Evolutionary conservation across 1,140 invertebrate genomes (phyloP).

Genomic region (Drosophila pandora): DNA sequence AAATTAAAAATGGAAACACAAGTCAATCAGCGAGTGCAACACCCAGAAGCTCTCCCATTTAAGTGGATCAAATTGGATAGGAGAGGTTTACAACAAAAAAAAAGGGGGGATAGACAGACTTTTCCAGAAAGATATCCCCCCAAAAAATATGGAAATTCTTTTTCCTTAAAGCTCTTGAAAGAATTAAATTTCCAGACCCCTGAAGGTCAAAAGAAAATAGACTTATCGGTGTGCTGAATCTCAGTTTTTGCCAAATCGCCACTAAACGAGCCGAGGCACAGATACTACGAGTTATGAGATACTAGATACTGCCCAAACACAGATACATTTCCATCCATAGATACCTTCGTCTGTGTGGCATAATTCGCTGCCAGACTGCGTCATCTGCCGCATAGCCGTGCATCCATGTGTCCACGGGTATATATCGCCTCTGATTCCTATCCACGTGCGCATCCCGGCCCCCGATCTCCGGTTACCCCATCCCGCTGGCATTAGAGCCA

Average conservation of each 20-base stretch:
- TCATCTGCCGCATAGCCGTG: slow-evolving; percentile 7
- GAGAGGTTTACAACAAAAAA: background rate
- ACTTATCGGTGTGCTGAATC: slow-evolving; percentile 65
- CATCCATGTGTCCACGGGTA: slow-evolving; percentile 18
- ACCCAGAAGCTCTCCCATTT: slow-evolving; percentile 25
- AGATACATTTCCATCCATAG: slow-evolving; percentile 5
- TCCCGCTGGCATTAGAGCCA: slow-evolving; percentile 76
- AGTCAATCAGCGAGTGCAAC: slow-evolving; percentile 53
- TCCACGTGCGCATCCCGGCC: slow-evolving; percentile 63
- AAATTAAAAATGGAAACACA: slow-evolving; percentile 55
- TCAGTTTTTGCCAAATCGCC: slow-evolving; percentile 51
- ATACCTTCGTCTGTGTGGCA: slow-evolving; percentile 20
- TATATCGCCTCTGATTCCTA: slow-evolving; percentile 22
- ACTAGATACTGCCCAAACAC: slow-evolving; percentile 12
- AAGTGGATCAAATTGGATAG: background rate
- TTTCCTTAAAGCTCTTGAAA: background rate
- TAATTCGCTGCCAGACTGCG: slow-evolving; percentile 39
- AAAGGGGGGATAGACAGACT: background rate
- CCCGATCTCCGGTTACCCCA: slow-evolving; percentile 34
- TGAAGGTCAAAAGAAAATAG: slow-evolving; percentile 45
- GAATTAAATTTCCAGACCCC: background rate
- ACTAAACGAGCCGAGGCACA: slow-evolving; percentile 43
- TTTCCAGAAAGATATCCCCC: too few species aligned
- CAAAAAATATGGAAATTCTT: too few species aligned
- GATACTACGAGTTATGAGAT: background rate